phyloP scores from a whole-genome alignment of 2,888 invertebrate species.

The Quadroppia sp. region DNA sequence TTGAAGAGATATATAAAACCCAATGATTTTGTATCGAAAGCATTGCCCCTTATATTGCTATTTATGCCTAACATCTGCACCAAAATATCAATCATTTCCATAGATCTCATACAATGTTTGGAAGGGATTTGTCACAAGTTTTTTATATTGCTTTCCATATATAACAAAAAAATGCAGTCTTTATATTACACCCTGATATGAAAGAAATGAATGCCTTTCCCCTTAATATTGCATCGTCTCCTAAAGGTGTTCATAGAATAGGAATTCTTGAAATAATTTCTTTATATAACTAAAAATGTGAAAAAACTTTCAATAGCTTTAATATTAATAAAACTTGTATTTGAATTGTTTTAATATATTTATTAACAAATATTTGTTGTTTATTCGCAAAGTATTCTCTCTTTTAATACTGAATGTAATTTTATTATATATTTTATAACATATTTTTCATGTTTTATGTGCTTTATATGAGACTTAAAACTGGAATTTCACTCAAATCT shows the following conservation, averaged over 20 bases:
- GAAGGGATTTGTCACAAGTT: constrained; percentile 3
- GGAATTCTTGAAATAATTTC: too few relatives aligned
- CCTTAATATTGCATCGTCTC: too few relatives aligned
- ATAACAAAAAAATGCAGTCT: not conserved
- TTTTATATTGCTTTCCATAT: not conserved
- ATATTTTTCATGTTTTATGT: too few relatives aligned
- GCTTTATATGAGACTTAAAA: not conserved
- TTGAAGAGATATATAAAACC: not conserved
- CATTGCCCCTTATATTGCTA: not conserved
- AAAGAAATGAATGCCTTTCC: not conserved
- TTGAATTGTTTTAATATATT: too few relatives aligned
- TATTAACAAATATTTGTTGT: too few relatives aligned
- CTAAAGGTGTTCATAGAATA: too few relatives aligned
- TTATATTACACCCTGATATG: not conserved
- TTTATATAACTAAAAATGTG: too few relatives aligned
- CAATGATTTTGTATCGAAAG: not conserved
- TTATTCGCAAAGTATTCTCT: too few relatives aligned
- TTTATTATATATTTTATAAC: too few relatives aligned
- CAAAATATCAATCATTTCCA: constrained; percentile 22
- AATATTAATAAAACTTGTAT: too few relatives aligned
- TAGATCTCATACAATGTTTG: not conserved
- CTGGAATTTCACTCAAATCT: not conserved
- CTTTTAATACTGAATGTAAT: too few relatives aligned
- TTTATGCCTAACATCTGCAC: not conserved
- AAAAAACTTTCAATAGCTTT: too few relatives aligned